phyloP scores from a whole-genome alignment of 2,888 invertebrate species.

The Folsomia manolachei region DNA sequence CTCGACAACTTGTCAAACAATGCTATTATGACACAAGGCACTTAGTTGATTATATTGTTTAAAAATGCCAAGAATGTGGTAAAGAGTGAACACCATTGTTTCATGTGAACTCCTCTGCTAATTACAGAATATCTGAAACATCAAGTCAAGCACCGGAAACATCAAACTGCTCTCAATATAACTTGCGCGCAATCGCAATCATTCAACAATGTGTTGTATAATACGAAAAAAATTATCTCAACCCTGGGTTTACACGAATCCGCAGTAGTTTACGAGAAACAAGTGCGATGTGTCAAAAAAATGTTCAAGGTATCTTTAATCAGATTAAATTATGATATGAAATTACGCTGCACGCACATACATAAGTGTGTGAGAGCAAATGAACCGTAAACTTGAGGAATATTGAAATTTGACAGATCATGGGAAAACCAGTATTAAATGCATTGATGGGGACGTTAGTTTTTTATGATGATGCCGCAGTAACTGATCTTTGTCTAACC shows the following conservation, averaged over 20 bases:
- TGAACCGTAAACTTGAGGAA: no score
- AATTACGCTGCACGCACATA: no score
- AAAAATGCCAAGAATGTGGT: not conserved
- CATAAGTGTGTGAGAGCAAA: not conserved
- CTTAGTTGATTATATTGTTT: constrained; percentile 4
- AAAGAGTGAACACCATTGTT: not conserved
- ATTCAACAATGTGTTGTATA: not conserved
- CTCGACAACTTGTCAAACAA: not conserved
- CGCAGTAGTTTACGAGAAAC: constrained; percentile 5
- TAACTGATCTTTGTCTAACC: constrained; percentile 37
- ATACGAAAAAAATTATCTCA: constrained; percentile 12
- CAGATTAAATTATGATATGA: no score
- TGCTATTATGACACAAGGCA: not conserved
- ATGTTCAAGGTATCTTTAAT: constrained; percentile 24
- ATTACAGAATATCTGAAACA: constrained; percentile 14
- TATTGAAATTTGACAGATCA: constrained; percentile 23
- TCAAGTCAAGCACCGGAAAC: constrained; percentile 11
- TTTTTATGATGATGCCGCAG: constrained; percentile 6
- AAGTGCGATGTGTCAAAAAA: constrained; percentile 12
- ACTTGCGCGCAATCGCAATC: not conserved
- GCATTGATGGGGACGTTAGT: constrained; percentile 32
- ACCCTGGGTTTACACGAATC: constrained; percentile 17
- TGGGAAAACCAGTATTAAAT: constrained; percentile 32
- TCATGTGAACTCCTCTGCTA: not conserved
- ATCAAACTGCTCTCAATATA: not conserved